phyloP scores from a whole-genome alignment of 2,888 invertebrate genomes.

The Coenonympha glycerion region DNA sequence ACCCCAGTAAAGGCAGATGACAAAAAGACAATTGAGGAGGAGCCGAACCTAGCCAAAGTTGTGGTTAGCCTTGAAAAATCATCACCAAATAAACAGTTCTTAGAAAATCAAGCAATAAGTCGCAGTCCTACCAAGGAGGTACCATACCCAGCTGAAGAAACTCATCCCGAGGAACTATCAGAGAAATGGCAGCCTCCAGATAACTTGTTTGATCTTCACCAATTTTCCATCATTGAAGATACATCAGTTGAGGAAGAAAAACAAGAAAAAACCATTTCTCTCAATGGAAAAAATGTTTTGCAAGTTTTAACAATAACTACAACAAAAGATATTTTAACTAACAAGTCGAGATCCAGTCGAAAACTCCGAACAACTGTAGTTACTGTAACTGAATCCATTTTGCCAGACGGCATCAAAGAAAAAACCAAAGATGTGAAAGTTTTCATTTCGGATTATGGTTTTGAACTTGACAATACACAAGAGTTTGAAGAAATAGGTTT shows the following conservation, averaged over 20 bases:
- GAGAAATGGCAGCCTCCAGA: conserved; percentile 4
- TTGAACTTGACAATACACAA: conserved; percentile 12
- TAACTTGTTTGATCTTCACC: conserved; percentile 31
- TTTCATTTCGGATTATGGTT: conserved; percentile 33
- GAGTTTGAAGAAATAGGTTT: conserved; percentile 29
- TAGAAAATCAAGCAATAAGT: not conserved
- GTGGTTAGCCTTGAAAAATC: not conserved
- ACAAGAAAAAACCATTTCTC: conserved; percentile 28
- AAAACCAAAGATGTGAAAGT: conserved; percentile 38
- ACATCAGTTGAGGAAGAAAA: conserved; percentile 33
- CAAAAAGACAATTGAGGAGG: conserved; percentile 14
- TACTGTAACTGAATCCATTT: conserved; percentile 20
- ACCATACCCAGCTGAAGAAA: conserved; percentile 14
- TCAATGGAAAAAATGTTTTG: conserved; percentile 30
- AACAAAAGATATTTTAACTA: conserved; percentile 33
- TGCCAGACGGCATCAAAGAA: conserved; percentile 30
- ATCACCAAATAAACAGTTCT: conserved; percentile 14
- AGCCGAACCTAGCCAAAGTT: conserved; percentile 16
- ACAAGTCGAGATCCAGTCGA: not conserved
- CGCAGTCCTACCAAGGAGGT: not conserved
- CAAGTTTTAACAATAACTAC: conserved; percentile 36
- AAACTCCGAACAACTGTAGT: conserved; percentile 17
- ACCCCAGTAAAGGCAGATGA: not conserved
- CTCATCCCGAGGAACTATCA: not conserved
- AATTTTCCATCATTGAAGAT: conserved; percentile 30